phyloP scores from a whole-genome alignment of 2,113 vertebrate species.

The Lipophrys pholis region DNA sequence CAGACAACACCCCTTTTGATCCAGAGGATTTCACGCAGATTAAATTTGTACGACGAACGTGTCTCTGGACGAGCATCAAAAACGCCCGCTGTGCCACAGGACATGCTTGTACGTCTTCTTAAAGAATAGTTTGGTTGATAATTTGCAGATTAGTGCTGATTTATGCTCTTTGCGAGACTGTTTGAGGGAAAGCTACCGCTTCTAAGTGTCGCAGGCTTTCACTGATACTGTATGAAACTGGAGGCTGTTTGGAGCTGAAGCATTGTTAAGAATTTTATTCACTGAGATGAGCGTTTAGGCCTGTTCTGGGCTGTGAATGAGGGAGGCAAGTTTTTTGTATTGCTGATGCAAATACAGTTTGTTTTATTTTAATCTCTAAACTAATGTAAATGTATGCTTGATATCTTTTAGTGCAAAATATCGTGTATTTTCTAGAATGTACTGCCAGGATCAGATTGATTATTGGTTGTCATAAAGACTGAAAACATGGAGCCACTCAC shows the following conservation, averaged over 20 bases:
- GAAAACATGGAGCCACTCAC: no score
- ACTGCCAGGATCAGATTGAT: no score
- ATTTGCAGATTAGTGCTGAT: conserved; percentile 10
- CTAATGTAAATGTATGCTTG: no score
- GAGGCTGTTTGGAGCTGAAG: neutral
- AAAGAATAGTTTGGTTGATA: conserved; percentile 4
- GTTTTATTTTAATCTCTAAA: no score
- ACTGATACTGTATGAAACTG: neutral
- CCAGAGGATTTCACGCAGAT: conserved; percentile 58
- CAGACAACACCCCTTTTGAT: conserved; percentile 13
- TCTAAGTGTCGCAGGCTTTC: neutral
- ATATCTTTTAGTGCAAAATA: no score
- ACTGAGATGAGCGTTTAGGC: neutral
- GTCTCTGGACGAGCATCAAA: conserved; percentile 28
- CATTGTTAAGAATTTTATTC: neutral
- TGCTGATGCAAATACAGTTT: no score
- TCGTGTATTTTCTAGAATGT: no score
- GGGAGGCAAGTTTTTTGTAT: no score
- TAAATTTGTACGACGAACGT: conserved; percentile 33
- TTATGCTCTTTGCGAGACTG: neutral
- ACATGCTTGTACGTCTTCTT: conserved; percentile 5
- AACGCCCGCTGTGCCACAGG: conserved; percentile 6
- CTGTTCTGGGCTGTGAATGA: neutral
- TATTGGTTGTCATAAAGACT: no score
- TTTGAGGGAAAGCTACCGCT: neutral